Conservation (phyloP, 1,140 invertebrate species). For the Campoletis sonorensis region DNA sequence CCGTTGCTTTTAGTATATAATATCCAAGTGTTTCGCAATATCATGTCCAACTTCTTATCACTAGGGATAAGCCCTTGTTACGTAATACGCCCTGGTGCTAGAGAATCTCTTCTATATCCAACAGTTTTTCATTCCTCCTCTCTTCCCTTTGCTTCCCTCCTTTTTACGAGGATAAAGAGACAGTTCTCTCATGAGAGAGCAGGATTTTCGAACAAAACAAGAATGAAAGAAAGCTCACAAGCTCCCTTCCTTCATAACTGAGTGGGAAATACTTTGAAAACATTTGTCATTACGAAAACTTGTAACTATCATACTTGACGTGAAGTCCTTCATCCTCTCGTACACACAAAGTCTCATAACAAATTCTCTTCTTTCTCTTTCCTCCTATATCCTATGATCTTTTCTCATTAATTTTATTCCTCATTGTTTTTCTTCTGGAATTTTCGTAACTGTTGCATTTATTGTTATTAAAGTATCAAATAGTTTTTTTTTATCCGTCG, state of each 20-base stretch:
- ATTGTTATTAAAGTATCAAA: neutral
- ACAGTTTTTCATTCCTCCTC: no score
- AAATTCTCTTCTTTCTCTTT: neutral
- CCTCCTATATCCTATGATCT: neutral
- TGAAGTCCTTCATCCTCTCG: neutral
- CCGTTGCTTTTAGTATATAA: neutral
- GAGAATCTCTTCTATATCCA: neutral
- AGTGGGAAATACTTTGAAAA: neutral
- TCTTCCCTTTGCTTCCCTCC: neutral
- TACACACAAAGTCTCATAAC: neutral
- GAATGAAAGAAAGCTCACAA: neutral
- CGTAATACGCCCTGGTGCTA: neutral
- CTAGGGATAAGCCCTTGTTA: neutral
- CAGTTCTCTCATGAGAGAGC: neutral
- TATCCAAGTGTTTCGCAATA: neutral
- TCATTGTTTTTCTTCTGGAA: neutral
- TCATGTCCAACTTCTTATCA: neutral
- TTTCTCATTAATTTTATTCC: neutral
- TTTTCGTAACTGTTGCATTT: neutral
- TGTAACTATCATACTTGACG: slow-evolving; percentile 13
- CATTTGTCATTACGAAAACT: slow-evolving; percentile 20
- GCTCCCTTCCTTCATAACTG: neutral
- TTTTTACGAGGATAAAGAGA: neutral
- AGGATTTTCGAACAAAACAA: neutral
- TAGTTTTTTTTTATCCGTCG: no score